A percentile compares a stretch with the other conserved stretches of the same genome.
Conservation (phyloP, 2,888 invertebrate genomes). For the Leptopilina syphax region DNA sequence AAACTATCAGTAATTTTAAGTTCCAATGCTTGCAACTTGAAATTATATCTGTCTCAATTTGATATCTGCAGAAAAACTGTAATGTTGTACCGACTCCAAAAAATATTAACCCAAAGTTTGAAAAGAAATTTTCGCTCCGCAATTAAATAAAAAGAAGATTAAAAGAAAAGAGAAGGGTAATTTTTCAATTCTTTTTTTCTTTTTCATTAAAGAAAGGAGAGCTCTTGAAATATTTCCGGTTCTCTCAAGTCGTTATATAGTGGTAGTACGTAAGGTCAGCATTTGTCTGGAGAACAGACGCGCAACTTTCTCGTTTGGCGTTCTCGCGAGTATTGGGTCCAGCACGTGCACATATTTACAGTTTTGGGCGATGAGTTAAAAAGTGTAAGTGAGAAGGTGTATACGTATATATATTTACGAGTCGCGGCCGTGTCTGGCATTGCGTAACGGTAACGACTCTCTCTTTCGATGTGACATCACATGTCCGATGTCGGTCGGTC, state of each 20-base stretch:
- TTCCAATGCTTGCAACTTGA: too few species aligned
- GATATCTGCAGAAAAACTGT: too few species aligned
- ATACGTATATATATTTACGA: constrained; percentile 56
- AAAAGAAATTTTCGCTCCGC: too few species aligned
- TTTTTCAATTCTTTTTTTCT: neutral
- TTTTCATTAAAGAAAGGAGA: neutral
- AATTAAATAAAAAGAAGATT: constrained; percentile 14
- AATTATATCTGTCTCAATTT: too few species aligned
- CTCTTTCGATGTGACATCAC: constrained; percentile 76
- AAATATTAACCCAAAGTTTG: too few species aligned
- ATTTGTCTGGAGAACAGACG: constrained; percentile 63
- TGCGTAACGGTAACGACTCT: constrained; percentile 76
- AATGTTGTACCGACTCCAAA: too few species aligned
- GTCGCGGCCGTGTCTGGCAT: constrained; percentile 61
- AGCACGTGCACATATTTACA: constrained; percentile 51
- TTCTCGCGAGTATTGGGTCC: constrained; percentile 54
- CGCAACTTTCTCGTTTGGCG: constrained; percentile 61
- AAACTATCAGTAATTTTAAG: too few species aligned
- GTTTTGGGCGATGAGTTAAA: constrained; percentile 47
- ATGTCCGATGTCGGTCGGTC: constrained; percentile 65
- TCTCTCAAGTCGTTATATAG: constrained; percentile 47
- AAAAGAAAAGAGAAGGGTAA: neutral
- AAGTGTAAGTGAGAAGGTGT: constrained; percentile 33
- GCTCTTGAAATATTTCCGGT: constrained; percentile 50
- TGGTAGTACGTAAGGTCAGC: constrained; percentile 74